Percentiles rank a stretch among this genome's conserved stretches.
These are phyloP conservation scores for Lepidurus packardi DNA, from an alignment of 1,140 invertebrate species.

Conservation along the genomic window DNA sequence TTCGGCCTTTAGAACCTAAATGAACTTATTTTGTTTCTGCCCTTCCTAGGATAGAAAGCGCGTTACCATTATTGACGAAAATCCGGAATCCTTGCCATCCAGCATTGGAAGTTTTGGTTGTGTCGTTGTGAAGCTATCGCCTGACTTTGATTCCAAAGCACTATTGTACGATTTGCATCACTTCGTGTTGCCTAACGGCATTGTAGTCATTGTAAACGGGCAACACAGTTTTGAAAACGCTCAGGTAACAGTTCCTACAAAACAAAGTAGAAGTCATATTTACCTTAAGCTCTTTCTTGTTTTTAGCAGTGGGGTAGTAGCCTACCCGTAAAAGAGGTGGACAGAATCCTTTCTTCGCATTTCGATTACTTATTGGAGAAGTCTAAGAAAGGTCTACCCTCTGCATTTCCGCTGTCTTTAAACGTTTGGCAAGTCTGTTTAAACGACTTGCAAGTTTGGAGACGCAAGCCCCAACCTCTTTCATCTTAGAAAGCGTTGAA, in stretches of 20 bases:
- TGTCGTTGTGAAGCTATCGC: neutral
- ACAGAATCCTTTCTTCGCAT: slow-evolving; percentile 7
- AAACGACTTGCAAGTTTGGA: slow-evolving; percentile 15
- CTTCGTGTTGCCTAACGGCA: neutral
- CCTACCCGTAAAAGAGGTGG: neutral
- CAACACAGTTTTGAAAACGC: neutral
- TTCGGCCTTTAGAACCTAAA: neutral
- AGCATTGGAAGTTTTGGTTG: neutral
- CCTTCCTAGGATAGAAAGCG: neutral
- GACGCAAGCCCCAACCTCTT: neutral
- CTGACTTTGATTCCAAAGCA: neutral
- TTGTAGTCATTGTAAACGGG: slow-evolving; percentile 7
- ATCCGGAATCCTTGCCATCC: neutral
- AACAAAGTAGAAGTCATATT: neutral
- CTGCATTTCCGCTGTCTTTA: neutral
- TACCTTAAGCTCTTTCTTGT: neutral
- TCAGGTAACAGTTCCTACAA: neutral
- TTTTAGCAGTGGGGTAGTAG: neutral
- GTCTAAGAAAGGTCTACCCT: neutral
- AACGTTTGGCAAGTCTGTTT: slow-evolving; percentile 2
- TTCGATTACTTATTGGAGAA: neutral
- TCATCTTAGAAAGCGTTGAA: neutral
- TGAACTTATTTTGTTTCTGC: neutral
- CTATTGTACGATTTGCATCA: slow-evolving; percentile 9
- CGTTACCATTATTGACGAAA: neutral